These are phyloP conservation scores for Sebastes trivittatus DNA, from an alignment of 2,797 vertebrate genomes.

Conservation along the genomic window DNA sequence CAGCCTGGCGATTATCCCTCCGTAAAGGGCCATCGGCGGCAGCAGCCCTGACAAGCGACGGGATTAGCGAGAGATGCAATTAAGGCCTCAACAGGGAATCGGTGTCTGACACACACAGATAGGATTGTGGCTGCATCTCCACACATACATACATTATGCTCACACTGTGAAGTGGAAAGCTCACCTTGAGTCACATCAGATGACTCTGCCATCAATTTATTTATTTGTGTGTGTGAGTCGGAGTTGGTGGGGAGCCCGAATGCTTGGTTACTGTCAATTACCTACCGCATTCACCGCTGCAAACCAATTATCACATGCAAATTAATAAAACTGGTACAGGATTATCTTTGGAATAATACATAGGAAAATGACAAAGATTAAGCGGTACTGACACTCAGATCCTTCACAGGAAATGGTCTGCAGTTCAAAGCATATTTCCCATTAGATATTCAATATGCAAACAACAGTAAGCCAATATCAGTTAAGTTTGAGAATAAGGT, in stretches of 20 bases:
- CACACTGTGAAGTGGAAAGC: slow-evolving; percentile 56
- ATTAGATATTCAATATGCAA: slow-evolving; percentile 59
- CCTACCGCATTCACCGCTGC: slow-evolving; percentile 39
- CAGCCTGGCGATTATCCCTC: slow-evolving; percentile 71
- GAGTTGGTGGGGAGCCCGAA: slow-evolving; percentile 28
- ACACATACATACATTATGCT: slow-evolving; percentile 45
- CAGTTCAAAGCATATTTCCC: slow-evolving; percentile 55
- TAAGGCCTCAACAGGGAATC: slow-evolving; percentile 75
- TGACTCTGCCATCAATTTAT: slow-evolving; percentile 49
- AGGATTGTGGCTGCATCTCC: slow-evolving; percentile 55
- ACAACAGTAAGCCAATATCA: slow-evolving; percentile 41
- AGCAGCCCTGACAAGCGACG: slow-evolving; percentile 59
- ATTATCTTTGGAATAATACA: slow-evolving; percentile 62
- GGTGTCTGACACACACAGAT: slow-evolving; percentile 64
- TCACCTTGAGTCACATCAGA: slow-evolving; percentile 64
- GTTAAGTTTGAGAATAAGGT: slow-evolving; percentile 34
- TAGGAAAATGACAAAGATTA: slow-evolving; percentile 55
- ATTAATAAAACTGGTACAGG: slow-evolving; percentile 60
- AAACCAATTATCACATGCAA: slow-evolving; percentile 77
- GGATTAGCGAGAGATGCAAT: slow-evolving; percentile 80
- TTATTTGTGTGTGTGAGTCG: slow-evolving; percentile 37
- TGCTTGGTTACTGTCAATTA: slow-evolving; percentile 57
- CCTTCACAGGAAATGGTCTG: slow-evolving; percentile 20
- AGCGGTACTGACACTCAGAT: slow-evolving; percentile 50
- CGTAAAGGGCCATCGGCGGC: slow-evolving; percentile 60